A percentile compares a stretch with the other conserved stretches of the same genome.
phyloP scores from a whole-genome alignment of 2,888 invertebrate genomes.

The Oxystoma pomonae region DNA sequence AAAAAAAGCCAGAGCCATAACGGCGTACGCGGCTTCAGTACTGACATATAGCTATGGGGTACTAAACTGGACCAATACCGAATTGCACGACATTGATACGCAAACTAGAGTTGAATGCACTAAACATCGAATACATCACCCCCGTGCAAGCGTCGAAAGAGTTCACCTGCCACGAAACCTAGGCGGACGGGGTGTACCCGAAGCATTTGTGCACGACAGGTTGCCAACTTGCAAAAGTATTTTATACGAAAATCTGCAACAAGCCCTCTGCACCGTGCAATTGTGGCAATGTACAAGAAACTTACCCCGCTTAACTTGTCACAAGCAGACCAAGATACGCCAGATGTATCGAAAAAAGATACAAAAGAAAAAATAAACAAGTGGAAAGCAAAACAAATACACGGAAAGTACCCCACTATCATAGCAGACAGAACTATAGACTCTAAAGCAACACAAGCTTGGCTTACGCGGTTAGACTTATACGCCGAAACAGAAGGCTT shows the following conservation, averaged over 20 bases:
- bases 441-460: background rate
- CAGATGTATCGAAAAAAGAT: background rate
- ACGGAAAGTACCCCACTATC: background rate
- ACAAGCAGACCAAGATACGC: background rate
- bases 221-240: background rate
- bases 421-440: background rate
- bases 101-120: background rate
- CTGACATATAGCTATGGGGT: conserved; percentile 1
- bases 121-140: background rate
- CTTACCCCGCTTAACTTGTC: conserved; percentile 1
- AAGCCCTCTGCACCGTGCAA: background rate
- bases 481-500: background rate
- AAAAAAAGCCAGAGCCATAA: background rate
- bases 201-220: background rate
- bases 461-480: background rate
- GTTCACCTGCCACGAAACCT: background rate
- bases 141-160: background rate
- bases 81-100: background rate
- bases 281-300: background rate
- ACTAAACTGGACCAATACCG: background rate
- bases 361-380: background rate
- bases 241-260: background rate
- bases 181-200: background rate
- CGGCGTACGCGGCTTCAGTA: background rate
- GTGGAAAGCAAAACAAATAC: background rate